phyloP scores from a whole-genome alignment of 2,113 vertebrate genomes.

The Larimichthys crocea region DNA sequence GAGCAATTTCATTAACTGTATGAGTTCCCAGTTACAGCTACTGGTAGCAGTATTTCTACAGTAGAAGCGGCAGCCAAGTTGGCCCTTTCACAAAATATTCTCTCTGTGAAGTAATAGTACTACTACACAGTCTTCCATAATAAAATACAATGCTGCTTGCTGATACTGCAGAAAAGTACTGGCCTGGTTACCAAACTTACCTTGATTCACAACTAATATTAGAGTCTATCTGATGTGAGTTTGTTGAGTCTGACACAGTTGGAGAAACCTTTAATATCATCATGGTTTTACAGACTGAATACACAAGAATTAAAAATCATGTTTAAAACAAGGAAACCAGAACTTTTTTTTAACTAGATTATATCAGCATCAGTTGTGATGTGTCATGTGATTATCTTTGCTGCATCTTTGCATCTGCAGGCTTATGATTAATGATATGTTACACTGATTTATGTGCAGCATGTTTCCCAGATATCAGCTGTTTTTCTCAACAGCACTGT shows the following conservation, averaged over 20 bases:
- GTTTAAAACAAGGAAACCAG: neutral
- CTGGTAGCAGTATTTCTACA: conserved; percentile 31
- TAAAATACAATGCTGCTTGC: conserved; percentile 7
- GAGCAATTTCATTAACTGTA: conserved; percentile 48
- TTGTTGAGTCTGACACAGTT: no score
- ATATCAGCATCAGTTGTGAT: neutral
- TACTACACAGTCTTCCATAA: neutral
- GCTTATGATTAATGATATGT: neutral
- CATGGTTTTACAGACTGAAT: neutral
- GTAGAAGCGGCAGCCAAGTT: neutral
- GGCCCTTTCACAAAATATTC: neutral
- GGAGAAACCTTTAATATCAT: no score
- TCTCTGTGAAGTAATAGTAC: neutral
- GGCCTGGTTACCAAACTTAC: conserved; percentile 8
- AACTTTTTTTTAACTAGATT: neutral
- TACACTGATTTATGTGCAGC: neutral
- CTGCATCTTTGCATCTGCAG: neutral
- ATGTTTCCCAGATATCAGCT: neutral
- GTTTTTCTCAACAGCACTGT: neutral
- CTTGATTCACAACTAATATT: neutral
- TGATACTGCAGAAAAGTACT: conserved; percentile 12
- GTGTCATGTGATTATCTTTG: neutral
- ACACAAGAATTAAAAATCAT: neutral
- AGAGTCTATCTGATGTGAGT: neutral
- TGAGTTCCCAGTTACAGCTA: conserved; percentile 23